Conservation (phyloP, 1,140 invertebrate genomes). For the Drosophila fuyamai region DNA sequence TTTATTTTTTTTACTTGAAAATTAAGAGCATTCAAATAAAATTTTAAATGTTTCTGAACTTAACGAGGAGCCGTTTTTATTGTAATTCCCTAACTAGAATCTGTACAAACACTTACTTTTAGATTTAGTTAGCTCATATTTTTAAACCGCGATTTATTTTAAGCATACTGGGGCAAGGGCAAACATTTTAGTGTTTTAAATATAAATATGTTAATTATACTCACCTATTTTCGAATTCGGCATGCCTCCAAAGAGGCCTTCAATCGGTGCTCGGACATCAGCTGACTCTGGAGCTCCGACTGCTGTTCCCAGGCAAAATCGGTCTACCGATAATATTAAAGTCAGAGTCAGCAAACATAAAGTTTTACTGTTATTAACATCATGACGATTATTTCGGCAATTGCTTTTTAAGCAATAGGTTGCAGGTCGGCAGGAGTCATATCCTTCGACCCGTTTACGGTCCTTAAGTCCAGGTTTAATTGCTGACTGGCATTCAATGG, state of each 20-base stretch:
- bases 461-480: background rate
- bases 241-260: constrained; percentile 19
- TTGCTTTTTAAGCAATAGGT: constrained; percentile 82
- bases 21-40: too few relatives aligned
- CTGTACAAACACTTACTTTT: too few relatives aligned
- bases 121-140: too few relatives aligned
- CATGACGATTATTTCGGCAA: constrained; percentile 72
- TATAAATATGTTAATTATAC: constrained; percentile 14
- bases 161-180: too few relatives aligned
- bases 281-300: constrained; percentile 11
- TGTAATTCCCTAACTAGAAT: too few relatives aligned
- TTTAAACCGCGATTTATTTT: too few relatives aligned
- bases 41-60: too few relatives aligned
- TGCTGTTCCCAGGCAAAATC: constrained; percentile 14
- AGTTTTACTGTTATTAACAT: constrained; percentile 83
- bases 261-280: constrained; percentile 19
- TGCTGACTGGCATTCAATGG: constrained; percentile 27
- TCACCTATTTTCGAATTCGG: constrained; percentile 72
- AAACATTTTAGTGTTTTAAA: too few relatives aligned
- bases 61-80: too few relatives aligned
- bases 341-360: constrained; percentile 81
- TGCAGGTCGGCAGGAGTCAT: constrained; percentile 61
- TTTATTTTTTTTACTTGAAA: too few relatives aligned
- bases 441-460: background rate
- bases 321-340: constrained; percentile 76